Base-by-base conservation (phyloP, 2,797 vertebrate species). In the Acanthis flammea region DNA sequence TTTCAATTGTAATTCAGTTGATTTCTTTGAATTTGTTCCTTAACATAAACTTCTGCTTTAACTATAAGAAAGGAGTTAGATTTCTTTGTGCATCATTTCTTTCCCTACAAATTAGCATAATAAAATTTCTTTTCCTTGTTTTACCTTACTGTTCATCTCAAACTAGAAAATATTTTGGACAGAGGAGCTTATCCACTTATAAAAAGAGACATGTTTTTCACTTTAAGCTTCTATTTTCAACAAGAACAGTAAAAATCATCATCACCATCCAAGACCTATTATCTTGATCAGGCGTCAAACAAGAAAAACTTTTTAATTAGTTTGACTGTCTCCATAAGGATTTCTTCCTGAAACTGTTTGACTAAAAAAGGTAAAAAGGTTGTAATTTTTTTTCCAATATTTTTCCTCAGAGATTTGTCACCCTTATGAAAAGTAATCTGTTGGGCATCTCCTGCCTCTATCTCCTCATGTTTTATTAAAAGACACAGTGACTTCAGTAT, bases 401-500 rank as follows among this genome's bases (percentile, higher is more conserved):
- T 35, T 85, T 77, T n/a, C 18, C 15, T 55, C 9, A 6, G 23
- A 25, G 22, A 63, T 7, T 41, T 67, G 12, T 37, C 33, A 25
- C 15, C 12, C 12, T 14, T 14, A 19, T 37, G 7, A 42, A 75
- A 79, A 76, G 2, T 6, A 80, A 77, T 28, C 27, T 41, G 1
- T 25, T 37, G 6, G 4, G 0, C 15, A 47, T 5, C 16, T 70
- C 24, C 8, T 9, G 2, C 3, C 6, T 19, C 41, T 41, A 2
- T 41, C 53, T 83, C 25, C 18, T 76, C n/a, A 35, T 21, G 14
- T 31, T 88, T 61, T 72, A 37, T 14, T 65, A 70, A 68, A 90
- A 41, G 6, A 6, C 9, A 2, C 0, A 0, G 27, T 47, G 19
- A 3, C 17, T 82, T 55, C 1, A 3, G 28, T 55, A 42, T 41